Evolutionary conservation across 2,888 invertebrate genomes (phyloP), one percentile per base, ranked within the genome.

Genomic region (Dicyrtomina minuta): DNA sequence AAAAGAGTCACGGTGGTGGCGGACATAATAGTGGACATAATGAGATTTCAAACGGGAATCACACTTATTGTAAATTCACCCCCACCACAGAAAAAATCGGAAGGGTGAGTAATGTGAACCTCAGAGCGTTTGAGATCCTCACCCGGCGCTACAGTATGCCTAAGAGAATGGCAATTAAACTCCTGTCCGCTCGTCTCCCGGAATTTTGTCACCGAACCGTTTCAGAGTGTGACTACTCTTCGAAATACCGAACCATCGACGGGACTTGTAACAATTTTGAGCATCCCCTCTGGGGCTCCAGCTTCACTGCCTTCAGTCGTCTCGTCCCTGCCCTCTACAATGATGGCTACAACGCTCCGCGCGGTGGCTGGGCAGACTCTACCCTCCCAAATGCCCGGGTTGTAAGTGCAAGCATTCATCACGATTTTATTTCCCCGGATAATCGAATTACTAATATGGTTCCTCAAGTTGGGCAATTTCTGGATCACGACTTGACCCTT

Each of bases 31-130:
- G 59, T 49, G 44, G 62, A 49, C 22, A 49, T 8, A 39, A 68
- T 20, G 24, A 55, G 12, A 53, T 65, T 27, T 41, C 24, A 15
- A 20, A 20, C 2, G 68, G 44, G 15, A 62, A 61, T 44, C 77
- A 77, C 27, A 75, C 75, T 41, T 78, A 78, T 58, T 76, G 76
- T 70, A 78, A 78, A 69, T 78, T 76, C 56, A 76, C 78, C 15
- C 72, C 76, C 2, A 72, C 72, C 24, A 75, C 77, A 4, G 70
- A 75, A 59, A 76, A 76, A 69, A 77, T 78, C 39, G 78, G 77
- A 8, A 70, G 72, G 39, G 65, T 72, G 24, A 75, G 74, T 27
- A 77, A 78, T 53, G 66, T 75, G 43, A 70, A 77, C 53, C 70
- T 78, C 43, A 72, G 74, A 53, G 77, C 77, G 15, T 78, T 72